These are phyloP conservation scores for Opisthograptis luteolata DNA, from an alignment of 2,888 invertebrate genomes.

Conservation along the genomic window DNA sequence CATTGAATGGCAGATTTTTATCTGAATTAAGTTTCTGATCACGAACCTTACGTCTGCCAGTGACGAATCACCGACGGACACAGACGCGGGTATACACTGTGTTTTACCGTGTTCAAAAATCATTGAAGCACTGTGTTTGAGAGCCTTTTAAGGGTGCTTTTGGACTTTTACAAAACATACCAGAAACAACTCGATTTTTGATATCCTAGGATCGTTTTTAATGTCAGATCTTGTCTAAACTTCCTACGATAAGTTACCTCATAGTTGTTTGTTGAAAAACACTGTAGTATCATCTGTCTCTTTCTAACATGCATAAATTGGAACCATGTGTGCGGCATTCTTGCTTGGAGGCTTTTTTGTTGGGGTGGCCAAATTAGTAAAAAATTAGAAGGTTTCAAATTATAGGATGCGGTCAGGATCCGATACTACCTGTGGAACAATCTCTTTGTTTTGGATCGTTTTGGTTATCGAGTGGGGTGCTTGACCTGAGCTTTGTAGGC, in stretches of 20 bases:
- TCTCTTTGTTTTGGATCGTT: background rate
- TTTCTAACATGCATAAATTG: conserved; percentile 45
- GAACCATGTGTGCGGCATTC: conserved; percentile 40
- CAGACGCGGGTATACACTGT: conserved; percentile 26
- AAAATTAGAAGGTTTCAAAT: conserved; percentile 43
- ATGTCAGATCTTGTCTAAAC: background rate
- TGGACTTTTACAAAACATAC: no score
- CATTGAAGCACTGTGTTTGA: background rate
- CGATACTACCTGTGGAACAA: background rate
- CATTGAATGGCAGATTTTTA: conserved; percentile 59
- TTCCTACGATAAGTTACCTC: background rate
- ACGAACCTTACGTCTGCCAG: conserved; percentile 59
- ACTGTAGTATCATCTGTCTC: conserved; percentile 39
- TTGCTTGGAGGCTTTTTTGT: conserved; percentile 52
- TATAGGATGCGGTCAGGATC: conserved; percentile 37
- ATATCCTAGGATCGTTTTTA: background rate
- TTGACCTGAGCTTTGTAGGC: conserved; percentile 2
- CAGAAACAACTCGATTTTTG: no score
- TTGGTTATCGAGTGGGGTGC: conserved; percentile 1
- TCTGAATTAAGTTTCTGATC: conserved; percentile 67
- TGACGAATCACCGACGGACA: conserved; percentile 27
- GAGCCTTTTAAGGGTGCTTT: background rate
- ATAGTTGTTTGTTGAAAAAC: conserved; percentile 9
- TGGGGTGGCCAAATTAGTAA: conserved; percentile 44
- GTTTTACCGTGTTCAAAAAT: conserved; percentile 17